A percentile compares a stretch with the other conserved stretches of the same genome.
Conservation (phyloP, 2,113 vertebrate genomes). For the Azemiops feae region DNA sequence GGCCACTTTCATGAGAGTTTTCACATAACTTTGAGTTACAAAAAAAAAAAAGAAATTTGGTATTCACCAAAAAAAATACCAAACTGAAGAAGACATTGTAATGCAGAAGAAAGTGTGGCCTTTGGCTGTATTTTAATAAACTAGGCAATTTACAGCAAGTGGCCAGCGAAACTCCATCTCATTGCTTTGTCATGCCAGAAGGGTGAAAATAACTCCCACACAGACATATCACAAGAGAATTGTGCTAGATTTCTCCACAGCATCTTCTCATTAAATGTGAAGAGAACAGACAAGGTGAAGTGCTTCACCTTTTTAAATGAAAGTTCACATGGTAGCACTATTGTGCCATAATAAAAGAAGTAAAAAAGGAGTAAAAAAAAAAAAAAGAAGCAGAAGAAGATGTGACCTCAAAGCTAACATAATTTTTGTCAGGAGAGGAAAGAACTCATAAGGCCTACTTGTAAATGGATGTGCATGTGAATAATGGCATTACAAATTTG, state of each 20-base stretch:
- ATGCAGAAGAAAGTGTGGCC: conserved; percentile 4
- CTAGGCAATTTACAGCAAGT: conserved; percentile 34
- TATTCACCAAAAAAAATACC: not conserved
- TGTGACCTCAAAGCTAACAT: not conserved
- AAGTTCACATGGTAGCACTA: conserved; percentile 7
- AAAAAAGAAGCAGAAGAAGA: not conserved
- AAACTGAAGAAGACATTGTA: not conserved
- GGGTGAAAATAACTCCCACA: conserved; percentile 44
- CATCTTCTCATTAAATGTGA: conserved; percentile 67
- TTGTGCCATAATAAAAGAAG: conserved; percentile 11
- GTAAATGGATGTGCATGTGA: not conserved
- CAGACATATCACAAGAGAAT: conserved; percentile 48
- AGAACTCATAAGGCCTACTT: not conserved
- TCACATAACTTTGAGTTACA: not conserved
- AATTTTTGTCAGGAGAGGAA: not conserved
- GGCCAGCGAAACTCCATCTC: conserved; percentile 14
- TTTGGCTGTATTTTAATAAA: conserved; percentile 42
- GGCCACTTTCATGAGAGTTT: not conserved
- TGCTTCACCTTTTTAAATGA: conserved; percentile 31
- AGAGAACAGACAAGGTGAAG: conserved; percentile 59
- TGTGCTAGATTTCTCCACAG: conserved; percentile 45
- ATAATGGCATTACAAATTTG: not conserved
- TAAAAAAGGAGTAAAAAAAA: not conserved
- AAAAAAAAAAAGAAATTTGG: fast-evolving
- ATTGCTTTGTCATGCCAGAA: conserved; percentile 18